Conservation (phyloP, 2,888 invertebrate species). For the Melinaea menophilus region DNA sequence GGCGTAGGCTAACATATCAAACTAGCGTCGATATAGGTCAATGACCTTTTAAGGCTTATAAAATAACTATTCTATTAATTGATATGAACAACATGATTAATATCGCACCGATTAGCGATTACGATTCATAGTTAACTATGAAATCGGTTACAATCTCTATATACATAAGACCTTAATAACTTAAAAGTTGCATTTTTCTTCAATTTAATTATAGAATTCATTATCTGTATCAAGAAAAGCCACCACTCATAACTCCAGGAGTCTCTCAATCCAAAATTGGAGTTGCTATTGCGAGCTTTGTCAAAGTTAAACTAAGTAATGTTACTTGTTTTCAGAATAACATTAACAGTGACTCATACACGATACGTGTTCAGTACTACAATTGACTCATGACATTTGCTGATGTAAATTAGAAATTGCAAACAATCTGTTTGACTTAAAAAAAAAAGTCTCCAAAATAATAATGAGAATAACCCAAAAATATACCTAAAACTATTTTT, state of each 20-base stretch:
- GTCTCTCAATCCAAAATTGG: slow-evolving; percentile 1
- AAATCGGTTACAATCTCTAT: no score
- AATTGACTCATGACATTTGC: slow-evolving; percentile 24
- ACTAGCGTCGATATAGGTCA: not conserved
- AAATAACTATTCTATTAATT: not conserved
- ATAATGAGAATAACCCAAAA: no score
- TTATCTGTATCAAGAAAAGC: no score
- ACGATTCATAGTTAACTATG: no score
- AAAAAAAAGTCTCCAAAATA: no score
- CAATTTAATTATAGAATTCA: no score
- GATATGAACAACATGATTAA: not conserved
- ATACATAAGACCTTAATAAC: no score
- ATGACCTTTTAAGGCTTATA: not conserved
- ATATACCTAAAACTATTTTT: no score
- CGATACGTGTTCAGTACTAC: slow-evolving; percentile 18
- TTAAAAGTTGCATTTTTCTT: no score
- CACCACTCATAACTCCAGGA: not conserved
- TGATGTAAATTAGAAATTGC: slow-evolving; percentile 21
- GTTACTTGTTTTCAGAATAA: slow-evolving; percentile 30
- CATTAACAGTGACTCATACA: slow-evolving; percentile 27
- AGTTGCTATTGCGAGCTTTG: slow-evolving; percentile 11
- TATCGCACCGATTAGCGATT: no score
- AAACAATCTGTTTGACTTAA: not conserved
- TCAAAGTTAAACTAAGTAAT: slow-evolving; percentile 22
- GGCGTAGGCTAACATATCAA: slow-evolving; percentile 20